Evolutionary conservation across 2,888 invertebrate genomes (phyloP), one percentile per base, ranked within the genome.

Genomic region (Ectemnius cavifrons): DNA sequence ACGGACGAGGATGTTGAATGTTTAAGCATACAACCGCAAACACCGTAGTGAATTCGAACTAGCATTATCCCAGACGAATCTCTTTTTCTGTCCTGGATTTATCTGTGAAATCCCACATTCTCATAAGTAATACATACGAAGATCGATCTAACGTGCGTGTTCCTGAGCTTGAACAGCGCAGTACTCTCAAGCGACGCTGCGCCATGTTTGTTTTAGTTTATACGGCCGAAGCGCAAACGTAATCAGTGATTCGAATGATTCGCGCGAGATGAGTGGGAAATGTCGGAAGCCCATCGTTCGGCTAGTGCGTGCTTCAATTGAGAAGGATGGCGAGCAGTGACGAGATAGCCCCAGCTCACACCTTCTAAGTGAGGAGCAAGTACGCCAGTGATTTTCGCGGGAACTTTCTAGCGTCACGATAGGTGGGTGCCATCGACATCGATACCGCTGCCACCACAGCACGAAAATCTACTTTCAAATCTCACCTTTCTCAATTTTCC

Each of bases 191-290:
- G 84, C 77, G 89, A 88, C 88, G 89, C 88, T 83, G 82, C 81
- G 89, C 90, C 90, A 90, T 90, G 84, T 89, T 90, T 89, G 89
- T 89, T 90, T 85, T 87, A 88, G 88, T 89, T 89, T 85, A 79
- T 80, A 85, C 86, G 85, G 86, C 85, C 84, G 85, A 85, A 85
- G 84, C 84, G 86, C 71, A 85, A 80, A 85, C 82, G 84, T 81
- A 81, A 78, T 76, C 80, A 73, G 66, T 67, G 78, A 80, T 85
- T 85, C 82, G 77, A 85, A 86, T 80, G 80, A 84, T 78, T 78
- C 79, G 81, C 70, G 75, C 72, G 67, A 67, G 65, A 61, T 64
- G 11, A 67, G 65, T 71, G 46, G 71, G 75, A 73, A 66, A 71
- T 66, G 71, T 79, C 37, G 73, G 79, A 81, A 69, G 65, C 52